Evolutionary conservation across 2,888 invertebrate genomes (phyloP).

Genomic region (Sinhomidia bicolor): DNA sequence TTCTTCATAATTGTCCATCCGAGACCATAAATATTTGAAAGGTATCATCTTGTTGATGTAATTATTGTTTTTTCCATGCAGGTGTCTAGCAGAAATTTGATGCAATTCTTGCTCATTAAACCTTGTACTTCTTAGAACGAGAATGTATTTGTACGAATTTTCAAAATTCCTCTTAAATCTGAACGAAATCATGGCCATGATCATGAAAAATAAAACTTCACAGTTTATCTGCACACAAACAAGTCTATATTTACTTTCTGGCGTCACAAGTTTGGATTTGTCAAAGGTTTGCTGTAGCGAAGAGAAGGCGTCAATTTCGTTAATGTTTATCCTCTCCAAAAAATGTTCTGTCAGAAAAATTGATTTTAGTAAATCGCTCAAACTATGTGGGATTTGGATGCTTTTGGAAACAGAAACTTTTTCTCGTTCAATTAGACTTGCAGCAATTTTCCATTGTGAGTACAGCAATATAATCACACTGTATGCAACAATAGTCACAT

Average conservation of each 20-base stretch:
- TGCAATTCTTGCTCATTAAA: neutral
- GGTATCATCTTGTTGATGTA: neutral
- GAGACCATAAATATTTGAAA: neutral
- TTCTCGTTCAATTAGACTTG: neutral
- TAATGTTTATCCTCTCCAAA: too few species aligned
- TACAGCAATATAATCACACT: constrained; percentile 3
- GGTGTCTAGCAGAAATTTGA: neutral
- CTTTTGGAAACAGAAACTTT: neutral
- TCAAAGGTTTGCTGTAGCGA: too few species aligned
- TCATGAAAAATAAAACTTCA: neutral
- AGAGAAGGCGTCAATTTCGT: too few species aligned
- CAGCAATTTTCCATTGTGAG: constrained; percentile 22
- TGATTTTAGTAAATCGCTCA: neutral
- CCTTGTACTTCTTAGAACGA: neutral
- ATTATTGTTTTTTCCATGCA: neutral
- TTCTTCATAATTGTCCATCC: neutral
- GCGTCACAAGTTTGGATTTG: too few species aligned
- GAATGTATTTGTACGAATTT: neutral
- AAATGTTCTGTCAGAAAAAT: neutral
- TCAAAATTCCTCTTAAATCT: constrained; percentile 18
- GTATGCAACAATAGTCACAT: neutral
- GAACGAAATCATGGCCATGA: neutral
- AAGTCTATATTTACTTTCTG: neutral
- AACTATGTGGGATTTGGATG: neutral
- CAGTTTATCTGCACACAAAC: neutral